Evolutionary conservation across 2,113 vertebrate species (phyloP), one percentile per base, ranked within the genome.

Genomic region (Peromyscus polionotus): DNA sequence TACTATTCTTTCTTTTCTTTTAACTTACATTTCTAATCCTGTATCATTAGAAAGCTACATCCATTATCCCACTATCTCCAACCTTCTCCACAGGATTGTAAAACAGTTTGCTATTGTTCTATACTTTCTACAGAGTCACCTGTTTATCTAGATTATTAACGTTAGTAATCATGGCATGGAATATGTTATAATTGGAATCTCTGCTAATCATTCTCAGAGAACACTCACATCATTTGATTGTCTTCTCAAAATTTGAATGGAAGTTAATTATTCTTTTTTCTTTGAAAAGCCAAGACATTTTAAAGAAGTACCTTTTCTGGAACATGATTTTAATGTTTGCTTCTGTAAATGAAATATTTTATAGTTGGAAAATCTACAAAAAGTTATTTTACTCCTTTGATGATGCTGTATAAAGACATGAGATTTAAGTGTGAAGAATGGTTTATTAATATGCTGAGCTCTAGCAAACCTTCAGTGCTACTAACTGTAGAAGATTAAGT

Each of bases 401-500:
- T 61, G 4, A 24, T 48, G 19, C 5, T 24, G 63, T 33, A 12
- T 73, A 86, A 68, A 87, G 4, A 33, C 61, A 90, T 57, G 48
- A 75, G 0, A 1, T 63, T 42, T 31, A 93, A 68, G 16, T n/a
- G 28, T 36, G 3, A 33, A 45, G 7, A 90, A 0, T 51, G 28
- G 3, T 61, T 81, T 95, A 36, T 76, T 90, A n/a, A 93, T 17
- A 90, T 54, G 20, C 3, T 90, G 83, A 94, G 3, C 16, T 57
- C 36, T 1, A 90, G 13, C 14, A 88, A 92, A 94, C 39, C 81
- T 0, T 95, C 91, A 88, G 39, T 39, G 7, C 17, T 39, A 88
- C 83, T 96, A 84, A 80, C 42, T 76, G 20, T 85, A 31, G 95
- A 94, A 94, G 16, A 79, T 16, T 68, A 59, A 51, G 28, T 63